These are phyloP conservation scores for Nesidiocoris tenuis DNA, from an alignment of 2,888 invertebrate species.

Conservation along the genomic window DNA sequence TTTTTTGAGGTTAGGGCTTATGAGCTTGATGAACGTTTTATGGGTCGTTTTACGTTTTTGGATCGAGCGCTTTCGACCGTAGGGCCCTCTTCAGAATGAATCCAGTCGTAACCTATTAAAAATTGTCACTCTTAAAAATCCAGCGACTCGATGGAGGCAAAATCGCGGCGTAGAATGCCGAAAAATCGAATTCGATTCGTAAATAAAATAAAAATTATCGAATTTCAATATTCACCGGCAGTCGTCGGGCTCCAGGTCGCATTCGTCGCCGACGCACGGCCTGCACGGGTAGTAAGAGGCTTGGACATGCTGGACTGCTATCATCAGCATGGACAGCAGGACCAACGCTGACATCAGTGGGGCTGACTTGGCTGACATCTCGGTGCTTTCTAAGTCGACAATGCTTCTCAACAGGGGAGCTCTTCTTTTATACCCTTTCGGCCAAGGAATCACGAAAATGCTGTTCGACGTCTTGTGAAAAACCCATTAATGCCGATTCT, in stretches of 20 bases:
- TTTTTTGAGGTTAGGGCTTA: too few species aligned
- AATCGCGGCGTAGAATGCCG: too few species aligned
- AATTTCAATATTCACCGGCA: slow-evolving; percentile 22
- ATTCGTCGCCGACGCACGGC: slow-evolving; percentile 47
- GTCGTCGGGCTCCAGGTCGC: slow-evolving; percentile 37
- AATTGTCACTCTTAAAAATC: too few species aligned
- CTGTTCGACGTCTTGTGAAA: slow-evolving; percentile 12
- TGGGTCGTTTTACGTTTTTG: too few species aligned
- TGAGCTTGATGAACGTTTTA: too few species aligned
- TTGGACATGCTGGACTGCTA: slow-evolving; percentile 3
- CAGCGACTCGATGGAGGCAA: too few species aligned
- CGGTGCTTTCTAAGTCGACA: neutral
- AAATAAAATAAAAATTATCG: too few species aligned
- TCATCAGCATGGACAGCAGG: neutral
- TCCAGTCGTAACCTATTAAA: too few species aligned
- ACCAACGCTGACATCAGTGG: neutral
- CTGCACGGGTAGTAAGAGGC: slow-evolving; percentile 48
- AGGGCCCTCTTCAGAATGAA: too few species aligned
- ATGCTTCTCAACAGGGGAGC: neutral
- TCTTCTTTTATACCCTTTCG: neutral
- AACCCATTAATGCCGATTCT: slow-evolving; percentile 13
- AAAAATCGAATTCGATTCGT: too few species aligned
- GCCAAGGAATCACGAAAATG: neutral
- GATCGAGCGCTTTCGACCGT: too few species aligned
- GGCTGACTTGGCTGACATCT: neutral